Base-by-base conservation (phyloP, 1,140 invertebrate genomes). In the Solenopsis invicta region DNA sequence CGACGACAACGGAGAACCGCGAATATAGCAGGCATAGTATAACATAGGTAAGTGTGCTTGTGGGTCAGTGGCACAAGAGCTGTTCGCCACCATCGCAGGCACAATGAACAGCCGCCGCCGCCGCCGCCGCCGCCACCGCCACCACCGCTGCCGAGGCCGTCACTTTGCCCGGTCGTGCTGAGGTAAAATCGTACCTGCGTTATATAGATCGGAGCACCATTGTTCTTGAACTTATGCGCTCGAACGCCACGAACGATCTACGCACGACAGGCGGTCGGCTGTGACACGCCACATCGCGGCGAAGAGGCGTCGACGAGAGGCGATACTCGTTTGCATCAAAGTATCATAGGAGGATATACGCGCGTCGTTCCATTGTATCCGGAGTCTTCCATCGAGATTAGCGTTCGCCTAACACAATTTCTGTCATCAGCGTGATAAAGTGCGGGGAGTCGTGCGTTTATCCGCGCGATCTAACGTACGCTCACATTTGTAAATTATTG, bases 11-110 rank as follows among this genome's bases (percentile, higher is more conserved):
- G 72, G 87, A 29, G 29, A 88, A 88, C 81, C 41, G 69, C 88
- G 87, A 88, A 80, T 88, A 90, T 67, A 90, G 72, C 86, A 72
- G 37, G 91, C 92, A 91, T 94, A 94, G 92, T 94, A 93, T 94
- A 94, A 94, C 94, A 94, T 94, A 94, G 93, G 91, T 92, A 95
- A 95, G 94, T 95, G 89, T 95, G 94, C 95, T 95, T 94, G 76
- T 94, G 84, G 95, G 95, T 95, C 91, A 95, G 95, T 95, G 90
- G 95, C 93, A 95, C 94, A 92, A 92, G 75, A 84, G 81, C 72
- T 86, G 91, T 56, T 81, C 29, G 71, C 52, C 66, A 82, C 45
- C 56, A 50, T 82, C 74, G 81, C 86, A 84, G 74, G 74, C 56
- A 62, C 88, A 78, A 78, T 86, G 85, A 72, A 59, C 84, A 81